phyloP scores from a whole-genome alignment of 2,113 vertebrate species.

The Tachysurus vachellii region DNA sequence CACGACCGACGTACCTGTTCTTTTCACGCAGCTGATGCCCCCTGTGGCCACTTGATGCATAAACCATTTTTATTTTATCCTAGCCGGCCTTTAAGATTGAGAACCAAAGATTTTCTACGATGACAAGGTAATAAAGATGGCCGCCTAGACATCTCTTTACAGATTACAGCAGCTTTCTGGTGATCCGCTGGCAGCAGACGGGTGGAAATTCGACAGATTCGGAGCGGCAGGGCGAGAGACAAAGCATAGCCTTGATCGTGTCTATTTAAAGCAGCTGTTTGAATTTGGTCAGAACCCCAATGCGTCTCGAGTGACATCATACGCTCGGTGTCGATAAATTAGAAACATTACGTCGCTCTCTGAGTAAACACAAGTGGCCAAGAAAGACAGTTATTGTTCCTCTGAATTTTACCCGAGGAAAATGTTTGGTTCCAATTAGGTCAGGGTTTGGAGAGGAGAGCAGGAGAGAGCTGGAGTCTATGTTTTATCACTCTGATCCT shows the following conservation, averaged over 20 bases:
- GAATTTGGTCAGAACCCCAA: slow-evolving; percentile 76
- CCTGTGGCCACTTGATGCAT: background rate
- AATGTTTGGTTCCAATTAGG: slow-evolving; percentile 83
- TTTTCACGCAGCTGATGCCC: background rate
- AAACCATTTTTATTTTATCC: background rate
- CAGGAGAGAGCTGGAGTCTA: slow-evolving; percentile 54
- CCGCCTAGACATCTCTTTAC: slow-evolving; percentile 65
- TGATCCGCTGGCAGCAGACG: slow-evolving; percentile 72
- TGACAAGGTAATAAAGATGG: slow-evolving; percentile 50
- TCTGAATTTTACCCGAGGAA: slow-evolving; percentile 73
- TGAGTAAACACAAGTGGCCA: slow-evolving; percentile 75
- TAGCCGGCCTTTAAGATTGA: background rate
- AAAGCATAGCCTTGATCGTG: slow-evolving; percentile 58
- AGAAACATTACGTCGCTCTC: slow-evolving; percentile 77
- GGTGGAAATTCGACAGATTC: slow-evolving; percentile 72
- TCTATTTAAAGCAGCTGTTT: slow-evolving; percentile 81
- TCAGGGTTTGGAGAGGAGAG: slow-evolving; percentile 50
- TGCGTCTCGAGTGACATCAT: slow-evolving; percentile 80
- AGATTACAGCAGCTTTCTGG: slow-evolving; percentile 75
- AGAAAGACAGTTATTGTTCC: slow-evolving; percentile 66
- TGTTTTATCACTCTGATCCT: slow-evolving; percentile 69
- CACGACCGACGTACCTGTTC: background rate
- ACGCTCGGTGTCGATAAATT: slow-evolving; percentile 76
- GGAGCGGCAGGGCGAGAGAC: slow-evolving; percentile 50
- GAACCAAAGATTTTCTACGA: background rate